Evolutionary conservation across 1,140 invertebrate genomes (phyloP).

Genomic region (Daktulosphaira vitifoliae): DNA sequence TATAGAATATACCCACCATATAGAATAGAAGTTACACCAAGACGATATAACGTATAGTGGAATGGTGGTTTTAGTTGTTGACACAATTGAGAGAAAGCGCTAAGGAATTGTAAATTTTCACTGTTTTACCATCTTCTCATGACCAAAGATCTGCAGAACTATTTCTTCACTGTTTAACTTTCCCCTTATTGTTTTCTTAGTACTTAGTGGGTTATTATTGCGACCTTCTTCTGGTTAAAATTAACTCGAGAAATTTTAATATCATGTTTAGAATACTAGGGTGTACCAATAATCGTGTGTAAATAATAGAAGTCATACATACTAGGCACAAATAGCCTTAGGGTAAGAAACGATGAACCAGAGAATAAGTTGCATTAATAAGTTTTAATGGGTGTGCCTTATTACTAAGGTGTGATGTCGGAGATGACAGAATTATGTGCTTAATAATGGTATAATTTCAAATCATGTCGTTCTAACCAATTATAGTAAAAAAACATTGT

Average conservation of each 20-base stretch:
- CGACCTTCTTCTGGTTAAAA: no score
- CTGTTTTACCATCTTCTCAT: not conserved
- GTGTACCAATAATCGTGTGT: no score
- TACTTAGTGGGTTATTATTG: not conserved
- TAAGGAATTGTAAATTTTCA: not conserved
- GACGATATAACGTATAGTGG: no score
- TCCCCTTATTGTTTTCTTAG: not conserved
- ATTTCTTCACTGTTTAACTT: constrained; percentile 13
- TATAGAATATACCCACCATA: no score
- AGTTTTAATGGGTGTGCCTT: constrained; percentile 3
- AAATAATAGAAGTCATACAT: no score
- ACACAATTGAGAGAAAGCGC: not conserved
- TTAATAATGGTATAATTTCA: not conserved
- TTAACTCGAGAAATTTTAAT: no score
- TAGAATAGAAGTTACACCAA: no score
- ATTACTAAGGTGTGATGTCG: constrained; percentile 7
- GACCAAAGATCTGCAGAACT: not conserved
- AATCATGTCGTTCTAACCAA: no score
- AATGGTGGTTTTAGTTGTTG: not conserved
- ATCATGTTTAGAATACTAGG: no score
- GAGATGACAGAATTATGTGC: constrained; percentile 1
- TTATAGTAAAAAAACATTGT: no score
- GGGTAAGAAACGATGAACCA: not conserved
- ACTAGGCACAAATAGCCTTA: not conserved
- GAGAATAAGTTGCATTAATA: constrained; percentile 13